Conservation (phyloP, 2,113 vertebrate genomes). For the Passer montanus region DNA sequence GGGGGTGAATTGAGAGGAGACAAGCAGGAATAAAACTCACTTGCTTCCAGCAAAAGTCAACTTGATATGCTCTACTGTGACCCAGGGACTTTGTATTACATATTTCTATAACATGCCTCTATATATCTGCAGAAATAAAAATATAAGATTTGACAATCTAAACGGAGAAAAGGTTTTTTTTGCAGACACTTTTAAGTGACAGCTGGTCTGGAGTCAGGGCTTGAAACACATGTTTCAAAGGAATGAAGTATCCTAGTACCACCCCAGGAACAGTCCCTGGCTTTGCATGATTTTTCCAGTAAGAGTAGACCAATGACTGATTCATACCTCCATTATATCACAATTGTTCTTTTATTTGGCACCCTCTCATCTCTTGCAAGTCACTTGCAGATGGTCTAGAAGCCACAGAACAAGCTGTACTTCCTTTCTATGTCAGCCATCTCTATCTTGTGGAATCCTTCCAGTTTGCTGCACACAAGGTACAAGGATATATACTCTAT, state of each 20-base stretch:
- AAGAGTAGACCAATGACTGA: conserved; percentile 65
- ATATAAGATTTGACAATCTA: background rate
- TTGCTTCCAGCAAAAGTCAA: conserved; percentile 16
- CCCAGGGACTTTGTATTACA: background rate
- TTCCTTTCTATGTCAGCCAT: conserved; percentile 70
- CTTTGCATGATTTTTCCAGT: conserved; percentile 35
- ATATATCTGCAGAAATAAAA: conserved; percentile 1
- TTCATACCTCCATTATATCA: conserved; percentile 71
- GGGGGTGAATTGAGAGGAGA: background rate
- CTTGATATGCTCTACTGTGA: background rate
- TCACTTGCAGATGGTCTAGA: conserved; percentile 75
- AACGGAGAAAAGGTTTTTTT: background rate
- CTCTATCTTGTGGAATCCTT: conserved; percentile 66
- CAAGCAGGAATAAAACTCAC: background rate
- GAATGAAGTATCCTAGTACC: background rate
- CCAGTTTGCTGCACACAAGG: conserved; percentile 57
- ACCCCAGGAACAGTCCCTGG: conserved; percentile 12
- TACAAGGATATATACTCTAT: conserved; percentile 39
- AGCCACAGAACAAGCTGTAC: conserved; percentile 75
- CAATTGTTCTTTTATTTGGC: conserved; percentile 67
- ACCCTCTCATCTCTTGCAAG: conserved; percentile 66
- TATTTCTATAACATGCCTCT: background rate
- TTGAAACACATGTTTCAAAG: conserved; percentile 32
- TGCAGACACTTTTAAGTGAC: background rate
- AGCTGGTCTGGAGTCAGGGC: conserved; percentile 40